Evolutionary conservation across 2,113 vertebrate species (phyloP).

Genomic region (Vanacampus margaritifer): DNA sequence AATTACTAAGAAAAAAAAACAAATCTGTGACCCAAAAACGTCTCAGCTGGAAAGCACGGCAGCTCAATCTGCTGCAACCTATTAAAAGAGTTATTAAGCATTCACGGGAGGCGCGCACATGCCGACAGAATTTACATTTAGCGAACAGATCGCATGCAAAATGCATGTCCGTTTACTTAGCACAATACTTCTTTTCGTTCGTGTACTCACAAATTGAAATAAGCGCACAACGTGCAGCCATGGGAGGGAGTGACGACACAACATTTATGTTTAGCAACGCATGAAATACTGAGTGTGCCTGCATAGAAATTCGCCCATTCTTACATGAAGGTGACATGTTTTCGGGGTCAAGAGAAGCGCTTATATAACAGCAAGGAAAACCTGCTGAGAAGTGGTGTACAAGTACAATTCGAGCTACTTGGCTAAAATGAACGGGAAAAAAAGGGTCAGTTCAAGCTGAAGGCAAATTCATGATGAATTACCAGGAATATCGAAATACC

Average conservation of each 20-base stretch:
- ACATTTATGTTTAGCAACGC: slow-evolving; percentile 18
- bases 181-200: slow-evolving; percentile 16
- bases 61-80: slow-evolving; percentile 51
- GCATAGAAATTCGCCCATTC: background rate
- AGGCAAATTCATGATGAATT: background rate
- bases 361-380: background rate
- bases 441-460: background rate
- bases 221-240: background rate
- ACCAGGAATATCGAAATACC: background rate
- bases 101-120: slow-evolving; percentile 13
- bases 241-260: slow-evolving; percentile 2
- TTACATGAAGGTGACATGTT: background rate
- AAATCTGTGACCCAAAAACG: slow-evolving; percentile 59
- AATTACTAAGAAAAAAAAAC: slow-evolving; percentile 38
- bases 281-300: slow-evolving; percentile 7
- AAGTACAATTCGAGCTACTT: background rate
- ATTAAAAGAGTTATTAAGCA: slow-evolving; percentile 46
- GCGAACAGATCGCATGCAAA: slow-evolving; percentile 11
- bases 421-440: background rate
- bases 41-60: slow-evolving; percentile 54
- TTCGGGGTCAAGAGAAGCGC: background rate
- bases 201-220: slow-evolving; percentile 16
- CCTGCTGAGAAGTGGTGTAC: background rate
- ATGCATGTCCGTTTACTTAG: slow-evolving; percentile 16
- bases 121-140: slow-evolving; percentile 29